Evolutionary conservation across 2,888 invertebrate species (phyloP), one percentile per base, ranked within the genome.

Genomic region (Drosophila subquinaria): DNA sequence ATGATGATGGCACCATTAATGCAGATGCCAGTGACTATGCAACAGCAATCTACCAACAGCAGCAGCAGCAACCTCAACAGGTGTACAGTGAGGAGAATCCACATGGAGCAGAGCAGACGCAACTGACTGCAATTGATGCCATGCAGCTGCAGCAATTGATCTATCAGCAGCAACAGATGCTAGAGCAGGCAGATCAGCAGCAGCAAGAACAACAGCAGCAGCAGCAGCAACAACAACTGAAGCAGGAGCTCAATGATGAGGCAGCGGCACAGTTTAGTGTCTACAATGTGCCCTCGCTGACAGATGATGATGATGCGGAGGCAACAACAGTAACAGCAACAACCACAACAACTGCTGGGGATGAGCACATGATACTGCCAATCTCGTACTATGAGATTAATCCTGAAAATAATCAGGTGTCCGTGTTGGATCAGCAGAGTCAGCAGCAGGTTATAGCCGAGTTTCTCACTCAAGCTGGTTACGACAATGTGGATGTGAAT

Each of bases 141-240:
- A 84, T 91, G 79, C 92, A 92, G 61, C 69, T 91, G 71, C 92
- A 91, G 52, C 91, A 91, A 55, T 64, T 91, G 3, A 73, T 91
- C 30, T 91, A 90, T 51, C 92, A 91, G 70, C 91, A 91, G 55
- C 91, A 90, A 60, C 77, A 88, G 27, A 79, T 81, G 72, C 70
- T 79, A 10, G 86, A 76, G 59, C 82, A 78, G 57, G 74, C 73
- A 1, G 74, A 72, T 10, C 74, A 81, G 42, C 81, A 89, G 27
- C 89, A 86, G 23, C 80, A 81, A 20, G 81, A 80, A 27, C 77
- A 83, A 9, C 62, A 75, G 2, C 66, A 78, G 4, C 79, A 88
- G 17, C 89, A 81, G 9, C 78, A 85, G 30, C 82, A 87, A 10
- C 76, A 82, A 20, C 69, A 82, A 9, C 70, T 80, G 20, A 57